Evolutionary conservation across 1,140 invertebrate genomes (phyloP), one percentile per base, ranked within the genome.

Genomic region (Luehdorfia chinensis): DNA sequence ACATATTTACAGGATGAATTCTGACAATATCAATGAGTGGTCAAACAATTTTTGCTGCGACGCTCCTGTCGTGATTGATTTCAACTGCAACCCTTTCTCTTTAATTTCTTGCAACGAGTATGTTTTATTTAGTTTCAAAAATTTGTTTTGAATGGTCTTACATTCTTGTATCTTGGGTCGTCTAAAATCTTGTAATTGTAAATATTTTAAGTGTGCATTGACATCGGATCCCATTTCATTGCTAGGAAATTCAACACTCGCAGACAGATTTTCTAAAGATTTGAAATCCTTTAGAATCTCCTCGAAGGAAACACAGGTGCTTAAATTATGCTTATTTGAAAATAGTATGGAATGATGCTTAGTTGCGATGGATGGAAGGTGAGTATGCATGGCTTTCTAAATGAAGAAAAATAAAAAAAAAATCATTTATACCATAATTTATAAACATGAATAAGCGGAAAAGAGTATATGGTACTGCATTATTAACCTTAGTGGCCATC

Each of bases 401-500:
- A 68, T 67, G 44, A 68, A 64, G 57, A 53, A 55, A 65, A 57
- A 57, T 9, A 25, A 28, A 31, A 48, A 36, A 34, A 6, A 34
- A 28, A n/a, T n/a, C 47, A 55, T 52, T 47, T 47, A 47, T 19
- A 49, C 9, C 36, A 15, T 47, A 46, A 32, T 19, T n/a, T 41
- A 41, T 5, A 47, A 37, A 11, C 31, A 15, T 39, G 48, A 11
- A 27, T 41, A 5, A 25, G 15, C 9, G 36, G 33, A 11, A 30
- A 19, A 28, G n/a, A n/a, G n/a, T n/a, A n/a, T n/a, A n/a, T n/a
- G n/a, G n/a, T n/a, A n/a, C n/a, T n/a, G n/a, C n/a, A n/a, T n/a
- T 7, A 33, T 31, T 8, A 49, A 95, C 94, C 86, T 95, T 93
- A 0, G 96, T 98, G 5, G 95, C 94, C 64, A 92, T 90, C 94